These are phyloP conservation scores for Zaprionus tsacasi DNA, from an alignment of 1,140 invertebrate genomes.

Conservation along the genomic window DNA sequence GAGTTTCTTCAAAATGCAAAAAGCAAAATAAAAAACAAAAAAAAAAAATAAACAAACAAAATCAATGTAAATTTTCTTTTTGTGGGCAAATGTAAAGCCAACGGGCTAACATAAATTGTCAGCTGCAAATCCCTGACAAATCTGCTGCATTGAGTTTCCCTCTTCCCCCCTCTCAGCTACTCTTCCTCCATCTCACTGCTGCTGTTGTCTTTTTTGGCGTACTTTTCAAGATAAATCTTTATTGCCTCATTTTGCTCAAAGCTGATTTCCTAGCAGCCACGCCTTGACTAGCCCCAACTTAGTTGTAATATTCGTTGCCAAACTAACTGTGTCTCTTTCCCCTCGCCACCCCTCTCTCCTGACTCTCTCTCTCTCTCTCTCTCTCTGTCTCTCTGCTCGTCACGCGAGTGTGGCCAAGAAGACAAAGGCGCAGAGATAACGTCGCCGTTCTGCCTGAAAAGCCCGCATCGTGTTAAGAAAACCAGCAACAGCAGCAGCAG, in stretches of 20 bases:
- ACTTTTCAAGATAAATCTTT: slow-evolving; percentile 71
- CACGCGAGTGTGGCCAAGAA: slow-evolving; percentile 53
- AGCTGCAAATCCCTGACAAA: slow-evolving; percentile 78
- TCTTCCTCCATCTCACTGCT: neutral
- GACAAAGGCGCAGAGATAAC: slow-evolving; percentile 68
- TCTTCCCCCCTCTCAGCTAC: neutral
- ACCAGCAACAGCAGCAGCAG: slow-evolving; percentile 15
- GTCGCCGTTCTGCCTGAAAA: slow-evolving; percentile 38
- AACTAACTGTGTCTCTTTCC: slow-evolving; percentile 43
- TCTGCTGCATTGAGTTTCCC: slow-evolving; percentile 70
- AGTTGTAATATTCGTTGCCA: slow-evolving; percentile 41
- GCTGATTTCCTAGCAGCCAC: slow-evolving; percentile 61
- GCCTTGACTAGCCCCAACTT: slow-evolving; percentile 22
- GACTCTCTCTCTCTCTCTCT: neutral
- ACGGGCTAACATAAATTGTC: slow-evolving; percentile 69
- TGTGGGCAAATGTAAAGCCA: slow-evolving; percentile 35
- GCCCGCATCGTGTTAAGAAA: slow-evolving; percentile 52
- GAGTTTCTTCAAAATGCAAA: slow-evolving; percentile 11
- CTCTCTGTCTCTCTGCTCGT: neutral
- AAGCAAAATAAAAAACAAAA: slow-evolving; percentile 23
- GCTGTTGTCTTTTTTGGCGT: slow-evolving; percentile 36
- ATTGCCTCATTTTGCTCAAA: slow-evolving; percentile 79
- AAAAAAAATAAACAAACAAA: slow-evolving; percentile 13
- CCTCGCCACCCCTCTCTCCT: neutral
- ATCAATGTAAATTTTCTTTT: slow-evolving; percentile 21